Base-by-base conservation (phyloP, 2,113 vertebrate genomes). In the Hydropotes inermis region DNA sequence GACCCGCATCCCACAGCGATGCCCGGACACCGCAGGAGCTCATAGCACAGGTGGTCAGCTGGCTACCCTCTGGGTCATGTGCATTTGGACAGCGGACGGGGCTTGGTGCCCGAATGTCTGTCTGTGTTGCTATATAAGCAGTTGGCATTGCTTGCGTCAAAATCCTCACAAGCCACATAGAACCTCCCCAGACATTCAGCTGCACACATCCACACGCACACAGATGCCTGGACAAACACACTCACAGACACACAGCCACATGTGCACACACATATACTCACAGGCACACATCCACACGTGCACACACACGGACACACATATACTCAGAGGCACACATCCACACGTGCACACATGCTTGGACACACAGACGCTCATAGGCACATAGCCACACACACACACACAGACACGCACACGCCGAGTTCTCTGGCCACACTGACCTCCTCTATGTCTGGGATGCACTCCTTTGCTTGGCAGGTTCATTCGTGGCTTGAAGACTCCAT, bases 41-140 rank as follows among this genome's bases (percentile, higher is more conserved):
- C 27, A 33, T 1, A 9, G 21, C 30, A 11, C 21, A 9, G 47
- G 30, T 2, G 27, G 25, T 1, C 14, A 7, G 19, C 60, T 43
- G 90, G 39, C 8, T 11, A 16, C 2, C 13, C 12, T 16, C 36
- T 16, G 36, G 17, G 78, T 25, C n/a, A 33, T 2, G 27, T 1
- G 27, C 12, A 10, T 33, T 11, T 36, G 36, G 82, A 87, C 36
- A 17, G 47, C 0, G 8, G 13, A 13, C 8, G 5, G 28, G n/a
- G 12, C 47, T 9, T 27, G 39, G 36, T 6, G 30, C 6, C 2
- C 43, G 4, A 45, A 15, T 0, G 0, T 19, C 21, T 43, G 23
- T 30, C 15, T 0, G 0, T 28, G 85, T 27, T 9, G 9, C 47
- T 36, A 15, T 78, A 27, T 12, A 9, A 94, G 55, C 14, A 55